A percentile compares a stretch with the other conserved stretches of the same genome.
Evolutionary conservation across 2,888 invertebrate species (phyloP).

Genomic region (Drosophila vallismaia): DNA sequence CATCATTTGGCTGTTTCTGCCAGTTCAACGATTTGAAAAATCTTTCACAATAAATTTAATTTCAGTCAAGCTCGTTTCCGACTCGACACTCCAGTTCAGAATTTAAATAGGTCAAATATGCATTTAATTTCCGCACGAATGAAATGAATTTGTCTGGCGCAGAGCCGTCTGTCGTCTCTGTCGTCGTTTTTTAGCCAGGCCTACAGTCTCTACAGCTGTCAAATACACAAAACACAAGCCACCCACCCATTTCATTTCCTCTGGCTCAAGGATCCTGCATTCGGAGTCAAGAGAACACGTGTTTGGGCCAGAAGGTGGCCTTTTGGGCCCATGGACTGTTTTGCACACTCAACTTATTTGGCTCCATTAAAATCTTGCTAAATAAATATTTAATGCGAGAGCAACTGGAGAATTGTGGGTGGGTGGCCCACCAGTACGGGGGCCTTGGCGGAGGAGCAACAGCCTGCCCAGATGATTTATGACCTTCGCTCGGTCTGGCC

Average conservation of each 20-base stretch:
- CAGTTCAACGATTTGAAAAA: slow-evolving; percentile 46
- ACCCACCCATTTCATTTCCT: slow-evolving; percentile 11
- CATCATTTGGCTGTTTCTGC: slow-evolving; percentile 20
- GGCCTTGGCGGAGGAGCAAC: slow-evolving; percentile 50
- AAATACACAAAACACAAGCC: slow-evolving; percentile 47
- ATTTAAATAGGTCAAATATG: slow-evolving; percentile 77
- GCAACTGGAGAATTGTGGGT: slow-evolving; percentile 57
- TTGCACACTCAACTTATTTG: slow-evolving; percentile 72
- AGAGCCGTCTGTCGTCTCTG: slow-evolving; percentile 9
- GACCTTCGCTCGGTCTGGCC: slow-evolving; percentile 50
- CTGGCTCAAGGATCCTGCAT: neutral
- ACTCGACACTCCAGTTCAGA: slow-evolving; percentile 40
- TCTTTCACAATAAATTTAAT: slow-evolving; percentile 68
- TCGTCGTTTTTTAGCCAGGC: slow-evolving; percentile 2
- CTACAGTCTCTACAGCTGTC: slow-evolving; percentile 55
- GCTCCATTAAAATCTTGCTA: slow-evolving; percentile 78
- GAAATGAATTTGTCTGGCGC: slow-evolving; percentile 70
- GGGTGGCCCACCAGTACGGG: neutral
- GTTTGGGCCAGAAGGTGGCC: slow-evolving; percentile 49
- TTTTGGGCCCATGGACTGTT: slow-evolving; percentile 30
- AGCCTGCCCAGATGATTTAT: slow-evolving; percentile 74
- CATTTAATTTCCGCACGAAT: slow-evolving; percentile 77
- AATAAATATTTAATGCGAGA: slow-evolving; percentile 79
- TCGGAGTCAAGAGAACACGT: slow-evolving; percentile 46
- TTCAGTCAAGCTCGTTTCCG: slow-evolving; percentile 43